Evolutionary conservation across 1,140 invertebrate genomes (phyloP).

Genomic region (Atta texana): DNA sequence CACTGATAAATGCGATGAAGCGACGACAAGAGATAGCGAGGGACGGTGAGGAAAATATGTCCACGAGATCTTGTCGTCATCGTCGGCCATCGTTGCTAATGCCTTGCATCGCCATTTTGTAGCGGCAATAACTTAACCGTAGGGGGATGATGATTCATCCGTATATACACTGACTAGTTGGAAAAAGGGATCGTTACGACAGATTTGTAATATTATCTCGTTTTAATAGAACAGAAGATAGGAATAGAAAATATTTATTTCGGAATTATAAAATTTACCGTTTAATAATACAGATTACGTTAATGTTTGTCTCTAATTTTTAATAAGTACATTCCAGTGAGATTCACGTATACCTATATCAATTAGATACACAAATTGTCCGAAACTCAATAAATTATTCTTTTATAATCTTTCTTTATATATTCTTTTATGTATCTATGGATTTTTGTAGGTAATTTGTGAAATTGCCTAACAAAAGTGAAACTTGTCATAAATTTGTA

Average conservation of each 20-base stretch:
- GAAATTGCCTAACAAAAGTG: neutral
- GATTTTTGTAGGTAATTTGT: too few species aligned
- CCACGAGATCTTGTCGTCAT: constrained; percentile 33
- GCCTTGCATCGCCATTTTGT: constrained; percentile 61
- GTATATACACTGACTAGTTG: neutral
- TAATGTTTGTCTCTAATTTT: neutral
- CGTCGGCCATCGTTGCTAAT: constrained; percentile 64
- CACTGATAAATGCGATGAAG: constrained; percentile 61
- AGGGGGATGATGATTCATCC: constrained; percentile 62
- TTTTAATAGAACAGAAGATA: neutral
- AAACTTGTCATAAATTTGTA: too few species aligned
- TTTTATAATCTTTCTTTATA: too few species aligned
- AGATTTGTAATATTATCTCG: neutral
- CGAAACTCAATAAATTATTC: neutral
- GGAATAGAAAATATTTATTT: neutral
- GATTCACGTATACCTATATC: too few species aligned
- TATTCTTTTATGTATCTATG: too few species aligned
- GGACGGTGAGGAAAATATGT: constrained; percentile 43
- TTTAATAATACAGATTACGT: neutral
- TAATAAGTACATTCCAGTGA: neutral
- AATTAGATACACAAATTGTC: neutral
- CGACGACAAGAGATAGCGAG: constrained; percentile 37
- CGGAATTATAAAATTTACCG: neutral
- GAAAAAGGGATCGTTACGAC: neutral
- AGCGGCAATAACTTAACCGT: constrained; percentile 15